Conservation (phyloP, 1,140 invertebrate genomes). For the Gonioctena quinquepunctata region DNA sequence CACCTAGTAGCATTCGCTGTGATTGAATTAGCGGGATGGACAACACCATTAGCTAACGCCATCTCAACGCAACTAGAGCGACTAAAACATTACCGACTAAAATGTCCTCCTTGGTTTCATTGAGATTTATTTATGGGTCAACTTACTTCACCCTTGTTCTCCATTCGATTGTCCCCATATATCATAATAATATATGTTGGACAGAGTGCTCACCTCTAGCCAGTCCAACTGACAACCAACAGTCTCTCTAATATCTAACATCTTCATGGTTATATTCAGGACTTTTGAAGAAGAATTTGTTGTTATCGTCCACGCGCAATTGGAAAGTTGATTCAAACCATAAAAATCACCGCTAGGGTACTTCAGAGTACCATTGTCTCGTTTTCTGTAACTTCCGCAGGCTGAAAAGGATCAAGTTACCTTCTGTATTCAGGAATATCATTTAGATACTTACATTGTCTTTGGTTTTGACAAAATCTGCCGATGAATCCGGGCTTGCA, state of each 20-base stretch:
- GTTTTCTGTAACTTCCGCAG: slow-evolving; percentile 69
- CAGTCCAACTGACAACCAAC: slow-evolving; percentile 69
- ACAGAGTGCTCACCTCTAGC: slow-evolving; percentile 64
- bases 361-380: slow-evolving; percentile 63
- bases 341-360: slow-evolving; percentile 66
- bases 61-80: too few species aligned
- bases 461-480: slow-evolving; percentile 57
- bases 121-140: too few species aligned
- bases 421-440: too few species aligned
- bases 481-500: slow-evolving; percentile 66
- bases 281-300: slow-evolving; percentile 66
- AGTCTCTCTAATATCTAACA: slow-evolving; percentile 71
- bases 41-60: too few species aligned
- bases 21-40: too few species aligned
- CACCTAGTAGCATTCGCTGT: too few species aligned
- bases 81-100: too few species aligned
- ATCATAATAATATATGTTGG: too few species aligned
- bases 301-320: slow-evolving; percentile 81
- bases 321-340: slow-evolving; percentile 66
- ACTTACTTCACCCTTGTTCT: too few species aligned
- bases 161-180: too few species aligned
- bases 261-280: slow-evolving; percentile 77
- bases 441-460: slow-evolving; percentile 56
- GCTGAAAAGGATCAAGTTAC: too few species aligned
- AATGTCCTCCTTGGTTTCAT: too few species aligned